Evolutionary conservation across 2,113 vertebrate species (phyloP), one percentile per base, ranked within the genome.

Genomic region (Xerus inauris): DNA sequence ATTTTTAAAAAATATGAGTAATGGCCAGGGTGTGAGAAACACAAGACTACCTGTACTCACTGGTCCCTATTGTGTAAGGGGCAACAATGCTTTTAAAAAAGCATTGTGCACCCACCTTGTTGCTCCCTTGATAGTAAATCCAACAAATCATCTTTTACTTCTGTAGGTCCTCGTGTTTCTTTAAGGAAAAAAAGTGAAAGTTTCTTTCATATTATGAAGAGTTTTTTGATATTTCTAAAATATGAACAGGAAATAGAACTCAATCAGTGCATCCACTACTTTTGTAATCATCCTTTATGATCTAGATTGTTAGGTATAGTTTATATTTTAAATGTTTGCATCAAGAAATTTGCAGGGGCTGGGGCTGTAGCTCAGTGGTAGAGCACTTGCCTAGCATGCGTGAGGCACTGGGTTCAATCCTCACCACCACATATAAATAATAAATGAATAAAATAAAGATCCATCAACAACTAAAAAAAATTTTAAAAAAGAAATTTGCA

Each of bases 121-220:
- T 80, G 99, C 99, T 98, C 99, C 99, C 98, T 99, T 99, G 98
- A 99, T 99, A 81, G 99, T 99, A 91, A 99, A 99, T 96, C 99
- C 99, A 98, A 99, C 99, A 11, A 98, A 99, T 97, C 45, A 47
- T 98, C 99, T 94, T 99, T 99, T 54, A 99, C 98, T 76, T 99
- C 98, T 59, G 98, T 82, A n/a, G 99, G 98, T 76, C 99, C 99
- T 98, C 99, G 99, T 57, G 99, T 98, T 92, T 99, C 99, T 95
- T 99, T 99, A 47, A 96, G 99, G 99, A 30, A 99, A 99, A 98
- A 95, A 98, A 94, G 89, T n/a, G n/a, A 99, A 98, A 97, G 99
- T 99, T 76, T 47, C 45, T 98, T 96, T 99, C 98, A 87, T 99
- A 99, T 98, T 99, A 99, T 99, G 97, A 89, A 97, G 93, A n/a